Evolutionary conservation across 2,113 vertebrate genomes (phyloP).

Genomic region (Anoplopoma fimbria): DNA sequence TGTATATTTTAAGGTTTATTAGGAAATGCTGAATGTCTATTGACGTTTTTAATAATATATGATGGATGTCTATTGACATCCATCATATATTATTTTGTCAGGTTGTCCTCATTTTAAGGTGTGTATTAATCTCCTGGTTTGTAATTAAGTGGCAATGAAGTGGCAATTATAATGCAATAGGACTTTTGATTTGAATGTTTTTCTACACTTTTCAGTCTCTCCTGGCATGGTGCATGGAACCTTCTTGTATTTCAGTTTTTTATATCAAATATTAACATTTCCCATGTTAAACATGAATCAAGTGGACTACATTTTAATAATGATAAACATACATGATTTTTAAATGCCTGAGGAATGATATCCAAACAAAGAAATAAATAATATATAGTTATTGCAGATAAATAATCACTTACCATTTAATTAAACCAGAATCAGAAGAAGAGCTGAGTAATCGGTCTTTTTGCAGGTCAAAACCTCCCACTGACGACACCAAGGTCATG

Average conservation of each 20-base stretch:
- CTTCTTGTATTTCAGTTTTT: no score
- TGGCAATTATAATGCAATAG: background rate
- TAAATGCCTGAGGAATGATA: background rate
- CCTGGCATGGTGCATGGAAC: no score
- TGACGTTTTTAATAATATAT: background rate
- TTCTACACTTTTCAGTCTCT: no score
- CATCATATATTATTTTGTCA: background rate
- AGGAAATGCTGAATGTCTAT: background rate
- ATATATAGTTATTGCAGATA: no score
- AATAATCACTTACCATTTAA: background rate
- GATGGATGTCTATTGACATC: background rate
- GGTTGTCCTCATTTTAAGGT: background rate
- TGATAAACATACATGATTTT: background rate
- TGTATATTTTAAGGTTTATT: background rate
- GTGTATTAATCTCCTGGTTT: background rate
- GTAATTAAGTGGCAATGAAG: background rate
- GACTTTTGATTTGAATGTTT: background rate
- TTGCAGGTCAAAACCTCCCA: background rate
- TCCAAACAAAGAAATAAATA: background rate
- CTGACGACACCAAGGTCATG: background rate
- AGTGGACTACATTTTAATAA: background rate
- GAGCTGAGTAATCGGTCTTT: background rate
- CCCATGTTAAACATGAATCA: background rate
- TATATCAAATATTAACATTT: no score
- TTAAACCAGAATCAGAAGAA: background rate